These are phyloP conservation scores for Coregonus suidteri DNA, from an alignment of 2,797 vertebrate genomes.

Conservation along the genomic window DNA sequence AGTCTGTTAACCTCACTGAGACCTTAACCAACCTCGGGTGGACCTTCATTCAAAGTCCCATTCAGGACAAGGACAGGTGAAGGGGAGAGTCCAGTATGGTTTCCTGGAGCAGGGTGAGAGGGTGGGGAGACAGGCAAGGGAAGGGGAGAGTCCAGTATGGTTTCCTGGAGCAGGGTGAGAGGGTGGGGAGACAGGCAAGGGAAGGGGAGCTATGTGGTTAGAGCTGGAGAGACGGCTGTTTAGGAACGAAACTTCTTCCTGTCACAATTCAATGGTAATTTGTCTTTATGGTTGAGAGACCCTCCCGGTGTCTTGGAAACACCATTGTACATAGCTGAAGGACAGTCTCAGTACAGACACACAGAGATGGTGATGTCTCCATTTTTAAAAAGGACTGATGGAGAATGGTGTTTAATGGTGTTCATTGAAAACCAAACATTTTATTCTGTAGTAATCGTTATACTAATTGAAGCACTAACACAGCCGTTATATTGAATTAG, in stretches of 20 bases:
- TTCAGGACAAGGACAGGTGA: constrained; percentile 25
- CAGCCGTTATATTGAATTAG: constrained; percentile 34
- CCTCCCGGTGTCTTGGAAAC: background rate
- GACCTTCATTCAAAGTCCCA: constrained; percentile 31
- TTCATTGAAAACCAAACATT: constrained; percentile 33
- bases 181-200: constrained; percentile 5
- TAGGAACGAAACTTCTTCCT: background rate
- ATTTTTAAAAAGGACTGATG: constrained; percentile 19
- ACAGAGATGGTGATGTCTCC: constrained; percentile 26
- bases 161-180: constrained; percentile 32
- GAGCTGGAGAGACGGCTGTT: background rate
- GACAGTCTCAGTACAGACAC: background rate
- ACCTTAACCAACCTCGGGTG: constrained; percentile 23
- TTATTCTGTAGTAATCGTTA: constrained; percentile 25
- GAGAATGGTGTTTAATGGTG: constrained; percentile 15
- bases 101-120: constrained; percentile 32
- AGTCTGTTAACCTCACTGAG: constrained; percentile 38
- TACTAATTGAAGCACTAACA: constrained; percentile 58
- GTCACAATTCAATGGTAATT: background rate
- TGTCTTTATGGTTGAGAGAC: background rate
- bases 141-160: constrained; percentile 6
- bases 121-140: constrained; percentile 5
- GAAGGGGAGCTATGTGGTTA: constrained; percentile 16
- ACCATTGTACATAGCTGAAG: constrained; percentile 7
- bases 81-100: constrained; percentile 4